Conservation (phyloP, 2,797 vertebrate species). For the Luscinia luscinia region DNA sequence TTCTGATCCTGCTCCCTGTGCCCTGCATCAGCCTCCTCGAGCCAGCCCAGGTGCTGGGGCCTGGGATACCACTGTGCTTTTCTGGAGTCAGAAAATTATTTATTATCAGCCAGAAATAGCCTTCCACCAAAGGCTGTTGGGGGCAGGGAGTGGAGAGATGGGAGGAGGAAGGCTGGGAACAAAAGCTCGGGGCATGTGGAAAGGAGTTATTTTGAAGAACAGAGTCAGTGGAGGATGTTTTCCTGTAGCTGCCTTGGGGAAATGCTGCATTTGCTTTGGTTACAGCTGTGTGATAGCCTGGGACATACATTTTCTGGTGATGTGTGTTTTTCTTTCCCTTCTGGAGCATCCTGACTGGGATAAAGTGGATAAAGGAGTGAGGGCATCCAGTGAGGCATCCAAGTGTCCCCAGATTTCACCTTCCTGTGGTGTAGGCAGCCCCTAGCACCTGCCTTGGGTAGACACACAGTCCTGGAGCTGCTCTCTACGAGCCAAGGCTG, state of each 20-base stretch:
- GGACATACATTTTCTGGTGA: not conserved
- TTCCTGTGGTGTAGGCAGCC: not conserved
- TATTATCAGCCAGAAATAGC: not conserved
- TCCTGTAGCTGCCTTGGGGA: not conserved
- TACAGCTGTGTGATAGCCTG: not conserved
- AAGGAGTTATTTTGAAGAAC: not conserved
- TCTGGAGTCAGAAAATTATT: not conserved
- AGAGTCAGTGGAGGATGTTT: not conserved
- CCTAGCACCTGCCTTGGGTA: not conserved
- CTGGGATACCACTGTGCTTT: not conserved
- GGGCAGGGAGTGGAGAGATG: not conserved
- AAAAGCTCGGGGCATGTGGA: not conserved
- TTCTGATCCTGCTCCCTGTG: not conserved
- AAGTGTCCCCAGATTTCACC: too few species aligned
- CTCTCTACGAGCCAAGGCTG: fast-evolving
- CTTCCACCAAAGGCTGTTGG: fast-evolving
- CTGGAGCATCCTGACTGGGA: not conserved
- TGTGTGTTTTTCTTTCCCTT: not conserved
- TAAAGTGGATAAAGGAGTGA: not conserved
- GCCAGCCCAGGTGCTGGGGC: not conserved
- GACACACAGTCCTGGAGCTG: not conserved
- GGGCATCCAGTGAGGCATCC: not conserved
- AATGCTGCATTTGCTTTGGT: not conserved
- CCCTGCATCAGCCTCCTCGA: not conserved
- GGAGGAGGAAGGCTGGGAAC: slow-evolving; percentile 3